These are phyloP conservation scores for Phyllotreta striolata DNA, from an alignment of 2,888 invertebrate genomes.

Conservation along the genomic window DNA sequence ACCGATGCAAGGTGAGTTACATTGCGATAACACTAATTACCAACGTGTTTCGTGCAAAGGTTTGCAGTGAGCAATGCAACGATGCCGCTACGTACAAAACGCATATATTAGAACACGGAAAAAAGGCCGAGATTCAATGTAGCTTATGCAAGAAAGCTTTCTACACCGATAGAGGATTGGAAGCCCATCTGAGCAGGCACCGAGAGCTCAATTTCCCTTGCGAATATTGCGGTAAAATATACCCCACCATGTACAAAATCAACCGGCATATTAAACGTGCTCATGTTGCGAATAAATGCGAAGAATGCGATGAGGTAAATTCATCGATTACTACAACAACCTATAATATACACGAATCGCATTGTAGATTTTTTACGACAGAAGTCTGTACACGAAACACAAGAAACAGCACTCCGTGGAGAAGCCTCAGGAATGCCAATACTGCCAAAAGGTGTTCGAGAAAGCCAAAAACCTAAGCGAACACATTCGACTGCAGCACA, in stretches of 20 bases:
- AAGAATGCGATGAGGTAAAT: constrained; percentile 48
- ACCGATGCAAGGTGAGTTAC: constrained; percentile 48
- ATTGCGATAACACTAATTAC: constrained; percentile 12
- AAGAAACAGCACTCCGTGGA: constrained; percentile 46
- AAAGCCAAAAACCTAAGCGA: constrained; percentile 52
- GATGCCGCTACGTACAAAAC: constrained; percentile 43
- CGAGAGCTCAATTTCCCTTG: constrained; percentile 52
- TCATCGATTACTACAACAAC: not conserved
- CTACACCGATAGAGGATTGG: constrained; percentile 47
- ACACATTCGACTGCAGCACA: constrained; percentile 59
- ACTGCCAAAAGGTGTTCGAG: constrained; percentile 50
- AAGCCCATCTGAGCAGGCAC: constrained; percentile 49
- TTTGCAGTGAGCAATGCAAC: constrained; percentile 46
- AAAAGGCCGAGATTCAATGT: constrained; percentile 47
- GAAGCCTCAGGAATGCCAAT: constrained; percentile 47
- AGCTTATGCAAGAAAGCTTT: constrained; percentile 49
- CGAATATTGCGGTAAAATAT: constrained; percentile 52
- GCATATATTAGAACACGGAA: constrained; percentile 48
- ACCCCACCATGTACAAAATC: constrained; percentile 48
- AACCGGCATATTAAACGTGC: constrained; percentile 51
- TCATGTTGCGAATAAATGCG: constrained; percentile 51
- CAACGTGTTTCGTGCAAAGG: constrained; percentile 38
- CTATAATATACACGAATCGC: not conserved
- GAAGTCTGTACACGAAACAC: constrained; percentile 50
- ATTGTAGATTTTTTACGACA: constrained; percentile 50